Evolutionary conservation across 1,140 invertebrate species (phyloP), one percentile per base, ranked within the genome.

Genomic region (Cyclargus thomasi): DNA sequence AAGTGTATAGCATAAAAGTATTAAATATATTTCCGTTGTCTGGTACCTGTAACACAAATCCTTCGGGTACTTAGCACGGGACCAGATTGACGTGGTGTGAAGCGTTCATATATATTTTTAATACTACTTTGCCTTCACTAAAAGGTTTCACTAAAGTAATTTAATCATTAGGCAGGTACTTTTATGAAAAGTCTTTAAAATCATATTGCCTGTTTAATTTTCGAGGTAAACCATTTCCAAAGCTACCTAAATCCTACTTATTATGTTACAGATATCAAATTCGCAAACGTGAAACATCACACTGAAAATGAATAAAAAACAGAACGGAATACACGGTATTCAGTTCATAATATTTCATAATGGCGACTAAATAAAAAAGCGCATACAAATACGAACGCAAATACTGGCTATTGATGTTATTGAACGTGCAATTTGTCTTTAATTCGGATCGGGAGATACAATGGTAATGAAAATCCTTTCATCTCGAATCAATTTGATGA

Each of bases 401-500:
- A 75, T 74, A 78, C 70, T 67, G 65, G 22, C 62, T 74, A 76
- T 71, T 74, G 69, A 73, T 71, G 75, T 72, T 78, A 78, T 74
- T 79, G 77, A 79, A 77, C 76, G 74, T 81, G 72, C 79, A 79
- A 79, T 81, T 77, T 79, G 79, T 81, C 77, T 79, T 79, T 81
- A 81, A 81, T 81, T 81, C 76, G 75, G 77, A 79, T 76, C 72
- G 70, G 73, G 62, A 70, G 71, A 76, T 81, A 81, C 81, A 83
- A 82, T 85, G 69, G 69, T 72, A 72, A 75, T 75, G 77, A 73
- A 77, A 76, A 80, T 76, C 77, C 80, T 85, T 85, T 84, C 82
- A 83, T 81, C 75, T 78, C 76, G 72, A 82, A 82, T 84, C 81
- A 81, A 82, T 83, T 81, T 83, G 76, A 81, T 79, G 78, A 81